These are phyloP conservation scores for Perca schrenkii DNA, from an alignment of 2,113 vertebrate species.

Conservation along the genomic window DNA sequence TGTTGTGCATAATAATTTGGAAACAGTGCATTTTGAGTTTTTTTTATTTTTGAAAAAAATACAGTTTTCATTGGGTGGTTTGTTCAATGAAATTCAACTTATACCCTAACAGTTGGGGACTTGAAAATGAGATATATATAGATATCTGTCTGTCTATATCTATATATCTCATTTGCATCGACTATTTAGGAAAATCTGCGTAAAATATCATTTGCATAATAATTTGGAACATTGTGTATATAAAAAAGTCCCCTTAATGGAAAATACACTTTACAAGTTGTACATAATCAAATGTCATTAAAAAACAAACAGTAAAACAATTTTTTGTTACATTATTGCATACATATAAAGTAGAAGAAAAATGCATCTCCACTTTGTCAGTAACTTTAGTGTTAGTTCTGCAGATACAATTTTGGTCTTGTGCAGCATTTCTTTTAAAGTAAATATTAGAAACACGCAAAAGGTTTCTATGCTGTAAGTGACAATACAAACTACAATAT, in stretches of 20 bases:
- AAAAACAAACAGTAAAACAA: constrained; percentile 21
- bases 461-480: constrained; percentile 1
- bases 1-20: too few relatives aligned
- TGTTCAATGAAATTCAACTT: too few relatives aligned
- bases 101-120: too few relatives aligned
- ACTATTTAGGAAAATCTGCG: too few relatives aligned
- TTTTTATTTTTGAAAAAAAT: too few relatives aligned
- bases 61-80: too few relatives aligned
- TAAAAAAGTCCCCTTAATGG: constrained; percentile 48
- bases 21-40: too few relatives aligned
- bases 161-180: too few relatives aligned
- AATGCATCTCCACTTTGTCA: constrained; percentile 2
- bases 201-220: too few relatives aligned
- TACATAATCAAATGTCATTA: constrained; percentile 45
- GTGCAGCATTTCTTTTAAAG: constrained; percentile 22
- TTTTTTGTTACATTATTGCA: constrained; percentile 69
- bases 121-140: too few relatives aligned
- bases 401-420: constrained; percentile 42
- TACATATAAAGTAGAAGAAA: constrained; percentile 43
- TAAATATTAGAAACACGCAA: constrained; percentile 8
- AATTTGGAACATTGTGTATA: background rate
- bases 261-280: constrained; percentile 57
- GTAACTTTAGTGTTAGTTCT: constrained; percentile 57
- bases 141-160: too few relatives aligned
- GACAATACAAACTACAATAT: constrained; percentile 41